Conservation (phyloP, 2,113 vertebrate genomes). For the Microcebus griseorufus region DNA sequence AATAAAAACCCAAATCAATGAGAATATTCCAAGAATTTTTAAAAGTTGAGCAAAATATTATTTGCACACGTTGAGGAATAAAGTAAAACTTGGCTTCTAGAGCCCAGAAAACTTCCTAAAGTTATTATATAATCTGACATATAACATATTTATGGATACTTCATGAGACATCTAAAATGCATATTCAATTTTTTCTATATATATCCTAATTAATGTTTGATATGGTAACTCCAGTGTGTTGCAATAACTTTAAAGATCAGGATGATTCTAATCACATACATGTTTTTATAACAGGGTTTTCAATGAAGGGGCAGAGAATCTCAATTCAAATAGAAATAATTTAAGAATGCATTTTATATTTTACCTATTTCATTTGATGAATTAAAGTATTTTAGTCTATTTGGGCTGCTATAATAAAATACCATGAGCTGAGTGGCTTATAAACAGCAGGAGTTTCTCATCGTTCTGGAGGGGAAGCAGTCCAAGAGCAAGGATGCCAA, state of each 20-base stretch:
- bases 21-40: neutral
- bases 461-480: neutral
- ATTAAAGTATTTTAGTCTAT: neutral
- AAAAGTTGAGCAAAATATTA: neutral
- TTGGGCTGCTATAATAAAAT: neutral
- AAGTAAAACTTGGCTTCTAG: neutral
- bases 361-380: neutral
- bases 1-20: neutral
- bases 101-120: neutral
- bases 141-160: neutral
- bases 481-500: neutral
- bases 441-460: neutral
- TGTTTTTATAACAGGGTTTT: neutral
- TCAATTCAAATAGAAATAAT: conserved; percentile 4
- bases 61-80: neutral
- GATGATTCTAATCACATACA: neutral
- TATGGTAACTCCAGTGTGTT: neutral
- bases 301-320: neutral
- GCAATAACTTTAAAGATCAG: neutral
- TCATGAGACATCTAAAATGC: neutral
- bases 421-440: neutral
- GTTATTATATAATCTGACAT: neutral
- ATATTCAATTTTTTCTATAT: neutral
- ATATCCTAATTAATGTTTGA: neutral
- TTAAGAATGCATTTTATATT: neutral